These are phyloP conservation scores for Limenitis camilla DNA, from an alignment of 2,888 invertebrate species.

Conservation along the genomic window DNA sequence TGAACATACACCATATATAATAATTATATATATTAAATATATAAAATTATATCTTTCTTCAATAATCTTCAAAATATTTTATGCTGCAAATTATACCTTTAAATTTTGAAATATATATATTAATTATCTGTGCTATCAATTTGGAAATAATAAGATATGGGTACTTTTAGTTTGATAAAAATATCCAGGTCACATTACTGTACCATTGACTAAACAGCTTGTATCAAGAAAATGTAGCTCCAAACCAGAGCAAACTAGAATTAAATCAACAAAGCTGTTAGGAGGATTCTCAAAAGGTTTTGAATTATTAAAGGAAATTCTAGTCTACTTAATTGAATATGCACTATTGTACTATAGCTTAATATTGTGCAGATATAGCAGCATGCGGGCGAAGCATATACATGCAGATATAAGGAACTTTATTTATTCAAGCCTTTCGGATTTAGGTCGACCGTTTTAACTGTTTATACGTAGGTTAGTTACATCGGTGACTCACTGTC, in stretches of 20 bases:
- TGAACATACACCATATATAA: too few species aligned
- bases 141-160: too few species aligned
- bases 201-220: background rate
- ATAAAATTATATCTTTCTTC: too few species aligned
- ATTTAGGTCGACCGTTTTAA: constrained; percentile 32
- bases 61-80: too few species aligned
- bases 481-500: constrained; percentile 52
- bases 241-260: background rate
- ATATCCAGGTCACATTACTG: background rate
- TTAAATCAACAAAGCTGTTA: background rate
- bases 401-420: constrained; percentile 21
- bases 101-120: too few species aligned
- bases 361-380: constrained; percentile 19
- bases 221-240: constrained; percentile 1
- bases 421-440: constrained; percentile 23
- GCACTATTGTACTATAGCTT: constrained; percentile 1
- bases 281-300: background rate
- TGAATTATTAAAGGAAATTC: background rate
- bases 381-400: constrained; percentile 23
- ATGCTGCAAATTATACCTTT: too few species aligned
- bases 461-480: constrained; percentile 29
- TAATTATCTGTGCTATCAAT: too few species aligned
- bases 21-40: too few species aligned
- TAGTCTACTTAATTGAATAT: background rate
- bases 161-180: too few species aligned